Evolutionary conservation across 2,888 invertebrate genomes (phyloP).

Genomic region (Tetranychus truncatus): DNA sequence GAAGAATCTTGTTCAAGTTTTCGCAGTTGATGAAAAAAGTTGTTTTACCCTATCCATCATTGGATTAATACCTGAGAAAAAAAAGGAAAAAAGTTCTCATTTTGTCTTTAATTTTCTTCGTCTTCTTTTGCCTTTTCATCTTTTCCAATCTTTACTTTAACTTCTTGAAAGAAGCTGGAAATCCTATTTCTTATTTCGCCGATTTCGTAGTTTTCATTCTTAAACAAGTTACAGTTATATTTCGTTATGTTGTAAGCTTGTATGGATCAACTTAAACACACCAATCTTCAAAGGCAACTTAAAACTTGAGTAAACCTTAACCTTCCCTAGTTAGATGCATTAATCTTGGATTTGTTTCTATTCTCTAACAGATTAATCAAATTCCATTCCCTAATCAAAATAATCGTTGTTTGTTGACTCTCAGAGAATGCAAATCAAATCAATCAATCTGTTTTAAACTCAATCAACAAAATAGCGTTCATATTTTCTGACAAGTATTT

Average conservation of each 20-base stretch:
- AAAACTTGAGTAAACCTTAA: neutral
- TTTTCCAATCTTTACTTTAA: neutral
- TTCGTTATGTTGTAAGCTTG: neutral
- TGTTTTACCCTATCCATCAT: neutral
- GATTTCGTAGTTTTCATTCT: neutral
- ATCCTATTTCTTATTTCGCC: neutral
- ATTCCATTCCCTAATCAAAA: neutral
- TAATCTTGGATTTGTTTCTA: neutral
- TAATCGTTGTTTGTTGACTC: too few species aligned
- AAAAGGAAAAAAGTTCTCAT: neutral
- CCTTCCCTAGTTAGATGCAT: neutral
- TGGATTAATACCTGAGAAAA: neutral
- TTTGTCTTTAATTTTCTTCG: conserved; percentile 3
- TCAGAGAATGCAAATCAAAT: too few species aligned
- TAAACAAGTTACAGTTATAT: neutral
- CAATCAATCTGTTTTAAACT: too few species aligned
- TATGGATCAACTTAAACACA: too few species aligned
- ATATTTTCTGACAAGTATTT: too few species aligned
- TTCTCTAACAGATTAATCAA: neutral
- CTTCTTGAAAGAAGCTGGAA: neutral
- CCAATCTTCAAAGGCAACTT: too few species aligned
- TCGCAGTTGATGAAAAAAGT: neutral
- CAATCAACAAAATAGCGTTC: too few species aligned
- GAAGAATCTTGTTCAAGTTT: neutral
- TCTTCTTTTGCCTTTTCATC: neutral